Base-by-base conservation (phyloP, 2,888 invertebrate genomes). In the Chamaedrilus cognettii region DNA sequence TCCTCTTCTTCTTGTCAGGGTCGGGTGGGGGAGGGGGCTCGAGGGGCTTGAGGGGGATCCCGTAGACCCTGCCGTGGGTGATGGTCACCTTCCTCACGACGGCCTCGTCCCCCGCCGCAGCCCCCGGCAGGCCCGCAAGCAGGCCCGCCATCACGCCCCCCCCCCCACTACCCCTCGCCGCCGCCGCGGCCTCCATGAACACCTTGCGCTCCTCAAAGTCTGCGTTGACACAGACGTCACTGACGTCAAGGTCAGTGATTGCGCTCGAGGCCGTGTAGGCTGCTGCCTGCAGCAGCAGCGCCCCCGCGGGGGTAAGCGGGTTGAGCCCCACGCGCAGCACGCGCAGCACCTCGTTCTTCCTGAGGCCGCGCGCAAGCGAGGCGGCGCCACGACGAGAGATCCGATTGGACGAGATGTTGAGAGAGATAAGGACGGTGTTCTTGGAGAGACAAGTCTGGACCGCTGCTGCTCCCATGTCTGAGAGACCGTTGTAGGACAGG, bases 401-500 rank as follows among this genome's bases (percentile, higher is more conserved):
- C 57, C 81, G 66, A 64, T 79, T 79, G 64, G 77, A 78, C 35
- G 77, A 73, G 31, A 82, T 69, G 65, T 81, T 78, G 3, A 82
- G 74, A 60, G 77, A 75, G 34, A 70, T 74, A 49, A 81, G 65
- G 5, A 76, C 71, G 1, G 66, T 66, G 72, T 81, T 82, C 32
- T 73, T 71, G 30, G 68, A 69, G 52, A 82, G 63, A 2, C 78
- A 76, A 59, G 74, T 74, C 1, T 77, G 77, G 68, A 81, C 72
- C 11, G 77, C 77, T 1, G 50, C 64, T 1, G 76, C 78, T 7
- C 80, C 82, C 0, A 73, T 74, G 56, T 78, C 78, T 23, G 77
- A 79, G 31, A 79, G 73, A 2, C 82, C 82, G 67, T 82, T 82
- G 80, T 80, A 80, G 1, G 80, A 77, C 28, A 78, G 69, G 62